Conservation (phyloP, 1,140 invertebrate genomes). For the Brachionus manjavacas region DNA sequence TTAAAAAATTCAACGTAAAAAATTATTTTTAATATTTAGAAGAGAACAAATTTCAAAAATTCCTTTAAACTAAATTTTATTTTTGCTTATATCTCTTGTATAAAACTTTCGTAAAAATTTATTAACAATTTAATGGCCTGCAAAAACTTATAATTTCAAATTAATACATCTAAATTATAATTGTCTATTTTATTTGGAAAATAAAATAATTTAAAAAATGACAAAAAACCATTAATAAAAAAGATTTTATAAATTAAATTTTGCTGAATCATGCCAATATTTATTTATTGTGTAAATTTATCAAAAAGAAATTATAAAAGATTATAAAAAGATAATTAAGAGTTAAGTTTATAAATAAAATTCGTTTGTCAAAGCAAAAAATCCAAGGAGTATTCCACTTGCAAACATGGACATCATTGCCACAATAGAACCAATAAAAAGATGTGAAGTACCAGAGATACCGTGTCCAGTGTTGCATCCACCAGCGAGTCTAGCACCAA, state of each 20-base stretch:
- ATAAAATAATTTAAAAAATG: not conserved
- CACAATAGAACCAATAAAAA: conserved; percentile 9
- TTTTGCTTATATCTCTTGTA: too few relatives aligned
- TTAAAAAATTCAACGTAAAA: too few relatives aligned
- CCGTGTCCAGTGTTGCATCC: conserved; percentile 37
- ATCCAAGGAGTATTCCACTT: not conserved
- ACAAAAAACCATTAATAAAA: not conserved
- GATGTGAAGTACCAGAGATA: conserved; percentile 1
- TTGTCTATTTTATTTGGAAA: not conserved
- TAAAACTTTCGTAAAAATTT: too few relatives aligned
- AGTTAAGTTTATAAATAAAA: too few relatives aligned
- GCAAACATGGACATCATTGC: conserved; percentile 33
- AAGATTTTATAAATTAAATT: not conserved
- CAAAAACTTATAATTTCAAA: too few relatives aligned
- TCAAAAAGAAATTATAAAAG: not conserved
- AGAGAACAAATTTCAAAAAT: too few relatives aligned
- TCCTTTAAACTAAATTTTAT: too few relatives aligned
- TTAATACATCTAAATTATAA: too few relatives aligned
- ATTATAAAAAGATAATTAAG: too few relatives aligned
- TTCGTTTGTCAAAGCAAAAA: not conserved
- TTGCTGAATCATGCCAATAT: not conserved
- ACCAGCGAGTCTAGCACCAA: conserved; percentile 24
- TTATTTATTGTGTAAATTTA: not conserved
- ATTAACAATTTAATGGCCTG: too few relatives aligned
- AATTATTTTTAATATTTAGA: too few relatives aligned